Conservation (phyloP, 2,888 invertebrate species). For the Brachylomia viminalis region DNA sequence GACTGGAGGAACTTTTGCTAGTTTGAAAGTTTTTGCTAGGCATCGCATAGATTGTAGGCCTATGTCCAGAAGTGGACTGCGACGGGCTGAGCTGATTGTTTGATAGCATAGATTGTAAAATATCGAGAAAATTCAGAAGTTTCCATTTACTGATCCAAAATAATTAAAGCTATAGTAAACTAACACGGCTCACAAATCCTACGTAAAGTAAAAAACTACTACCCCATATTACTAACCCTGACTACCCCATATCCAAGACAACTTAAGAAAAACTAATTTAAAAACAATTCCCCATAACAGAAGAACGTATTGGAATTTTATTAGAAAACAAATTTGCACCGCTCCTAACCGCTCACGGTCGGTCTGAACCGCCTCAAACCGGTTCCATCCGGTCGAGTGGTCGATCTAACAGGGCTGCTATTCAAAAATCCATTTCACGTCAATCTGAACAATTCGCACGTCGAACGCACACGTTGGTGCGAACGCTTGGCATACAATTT, state of each 20-base stretch:
- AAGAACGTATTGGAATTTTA: conserved; percentile 69
- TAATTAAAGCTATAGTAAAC: too few relatives aligned
- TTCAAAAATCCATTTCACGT: conserved; percentile 88
- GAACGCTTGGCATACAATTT: conserved; percentile 58
- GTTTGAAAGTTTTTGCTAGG: not conserved
- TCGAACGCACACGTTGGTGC: conserved; percentile 67
- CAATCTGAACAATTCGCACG: conserved; percentile 86
- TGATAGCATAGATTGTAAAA: not conserved
- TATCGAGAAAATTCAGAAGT: too few relatives aligned
- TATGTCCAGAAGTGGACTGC: too few relatives aligned
- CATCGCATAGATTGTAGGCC: not conserved
- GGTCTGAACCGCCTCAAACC: conserved; percentile 66
- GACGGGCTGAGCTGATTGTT: too few relatives aligned
- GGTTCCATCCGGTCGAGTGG: conserved; percentile 76
- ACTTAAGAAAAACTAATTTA: conserved; percentile 53
- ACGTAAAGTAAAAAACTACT: too few relatives aligned
- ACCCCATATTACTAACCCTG: too few relatives aligned
- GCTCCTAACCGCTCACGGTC: conserved; percentile 63
- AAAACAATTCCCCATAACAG: conserved; percentile 63
- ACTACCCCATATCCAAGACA: not conserved
- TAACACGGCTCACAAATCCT: too few relatives aligned
- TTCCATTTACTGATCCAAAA: too few relatives aligned
- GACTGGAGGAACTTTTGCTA: too few relatives aligned
- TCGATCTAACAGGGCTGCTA: conserved; percentile 78
- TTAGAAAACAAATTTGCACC: conserved; percentile 75